phyloP scores from a whole-genome alignment of 2,113 vertebrate species.

The Nothocercus nigrocapillus region DNA sequence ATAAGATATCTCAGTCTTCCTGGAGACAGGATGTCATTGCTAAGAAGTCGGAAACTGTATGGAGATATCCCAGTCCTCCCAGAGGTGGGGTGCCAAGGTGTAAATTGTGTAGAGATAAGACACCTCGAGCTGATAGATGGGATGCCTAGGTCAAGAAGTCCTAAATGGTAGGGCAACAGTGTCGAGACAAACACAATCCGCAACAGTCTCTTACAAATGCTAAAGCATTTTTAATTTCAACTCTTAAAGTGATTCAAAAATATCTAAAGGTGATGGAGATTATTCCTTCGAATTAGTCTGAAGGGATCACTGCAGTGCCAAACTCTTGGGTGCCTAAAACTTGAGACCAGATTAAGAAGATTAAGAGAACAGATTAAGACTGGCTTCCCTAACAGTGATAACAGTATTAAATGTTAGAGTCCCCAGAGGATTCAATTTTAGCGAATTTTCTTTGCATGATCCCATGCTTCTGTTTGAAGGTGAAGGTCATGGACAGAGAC shows the following conservation, averaged over 20 bases:
- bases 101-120: too few relatives aligned
- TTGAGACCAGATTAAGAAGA: background rate
- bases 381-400: background rate
- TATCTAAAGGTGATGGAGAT: accelerated
- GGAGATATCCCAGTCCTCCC: too few relatives aligned
- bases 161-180: too few relatives aligned
- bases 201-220: too few relatives aligned
- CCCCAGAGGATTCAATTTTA: background rate
- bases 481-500: background rate
- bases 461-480: background rate
- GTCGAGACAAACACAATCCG: too few relatives aligned
- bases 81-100: too few relatives aligned
- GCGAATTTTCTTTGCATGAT: background rate
- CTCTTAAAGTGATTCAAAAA: background rate
- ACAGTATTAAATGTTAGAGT: background rate
- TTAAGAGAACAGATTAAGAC: background rate
- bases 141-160: too few relatives aligned
- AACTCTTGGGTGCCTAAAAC: background rate
- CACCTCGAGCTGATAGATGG: too few relatives aligned
- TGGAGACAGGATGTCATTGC: too few relatives aligned
- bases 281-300: background rate
- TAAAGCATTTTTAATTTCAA: background rate
- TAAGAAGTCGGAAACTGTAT: too few relatives aligned
- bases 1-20: too few relatives aligned
- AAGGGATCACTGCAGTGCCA: background rate